Conservation (phyloP, 2,797 vertebrate genomes). For the Sebastes steindachneri region DNA sequence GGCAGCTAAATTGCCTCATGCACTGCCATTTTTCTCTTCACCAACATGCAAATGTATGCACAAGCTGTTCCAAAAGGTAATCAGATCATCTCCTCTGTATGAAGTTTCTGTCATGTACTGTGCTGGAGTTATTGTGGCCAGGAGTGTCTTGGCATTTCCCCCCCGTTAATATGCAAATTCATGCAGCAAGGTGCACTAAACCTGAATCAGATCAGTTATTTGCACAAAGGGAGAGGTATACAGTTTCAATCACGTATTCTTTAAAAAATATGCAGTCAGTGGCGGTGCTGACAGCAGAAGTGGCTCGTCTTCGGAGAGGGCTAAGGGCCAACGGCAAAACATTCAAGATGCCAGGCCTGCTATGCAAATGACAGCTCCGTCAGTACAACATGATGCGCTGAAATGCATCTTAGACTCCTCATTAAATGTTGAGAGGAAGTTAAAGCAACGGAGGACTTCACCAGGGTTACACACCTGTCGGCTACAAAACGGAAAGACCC, state of each 20-base stretch:
- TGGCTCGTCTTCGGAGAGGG: background rate
- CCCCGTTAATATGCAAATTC: constrained; percentile 29
- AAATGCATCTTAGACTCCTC: background rate
- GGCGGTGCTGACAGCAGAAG: background rate
- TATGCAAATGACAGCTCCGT: constrained; percentile 25
- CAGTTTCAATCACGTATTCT: background rate
- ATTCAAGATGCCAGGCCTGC: background rate
- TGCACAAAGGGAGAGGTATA: background rate
- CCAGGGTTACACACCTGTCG: background rate
- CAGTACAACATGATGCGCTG: background rate
- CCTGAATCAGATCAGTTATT: constrained; percentile 12
- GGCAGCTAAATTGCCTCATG: background rate
- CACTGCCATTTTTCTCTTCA: background rate
- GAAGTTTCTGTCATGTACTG: constrained; percentile 1
- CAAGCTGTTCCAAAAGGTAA: background rate
- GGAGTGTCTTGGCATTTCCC: background rate
- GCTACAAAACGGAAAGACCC: background rate
- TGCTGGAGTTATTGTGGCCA: background rate
- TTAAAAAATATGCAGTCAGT: background rate
- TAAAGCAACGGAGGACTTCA: background rate
- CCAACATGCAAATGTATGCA: background rate
- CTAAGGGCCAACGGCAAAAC: constrained; percentile 1
- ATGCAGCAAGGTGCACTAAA: constrained; percentile 24
- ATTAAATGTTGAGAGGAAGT: constrained; percentile 12
- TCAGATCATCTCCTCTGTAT: constrained; percentile 1